phyloP scores from a whole-genome alignment of 2,888 invertebrate species.

The Hylaea fasciaria region DNA sequence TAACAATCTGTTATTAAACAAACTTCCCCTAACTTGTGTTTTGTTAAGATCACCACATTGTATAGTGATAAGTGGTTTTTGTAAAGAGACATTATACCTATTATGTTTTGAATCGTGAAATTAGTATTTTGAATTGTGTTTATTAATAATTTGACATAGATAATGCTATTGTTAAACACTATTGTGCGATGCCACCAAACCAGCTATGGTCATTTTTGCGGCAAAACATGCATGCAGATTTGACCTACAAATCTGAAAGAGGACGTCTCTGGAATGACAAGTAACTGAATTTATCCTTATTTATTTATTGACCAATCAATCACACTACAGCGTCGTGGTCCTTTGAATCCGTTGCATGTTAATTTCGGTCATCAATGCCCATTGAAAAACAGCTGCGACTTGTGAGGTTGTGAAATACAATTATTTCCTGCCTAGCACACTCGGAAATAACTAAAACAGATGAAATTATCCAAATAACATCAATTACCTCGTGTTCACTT shows the following conservation, averaged over 20 bases:
- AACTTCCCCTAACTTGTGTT: background rate
- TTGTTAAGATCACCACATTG: background rate
- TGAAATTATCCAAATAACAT: constrained; percentile 64
- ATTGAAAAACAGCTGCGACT: constrained; percentile 7
- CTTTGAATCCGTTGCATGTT: constrained; percentile 32
- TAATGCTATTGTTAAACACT: constrained; percentile 32
- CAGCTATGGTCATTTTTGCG: constrained; percentile 55
- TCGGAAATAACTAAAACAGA: constrained; percentile 38
- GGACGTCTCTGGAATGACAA: constrained; percentile 67
- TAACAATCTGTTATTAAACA: no score
- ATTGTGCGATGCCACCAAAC: constrained; percentile 61
- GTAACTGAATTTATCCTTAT: constrained; percentile 58
- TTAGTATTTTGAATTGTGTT: constrained; percentile 1
- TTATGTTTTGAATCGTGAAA: background rate
- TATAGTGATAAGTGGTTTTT: constrained; percentile 1
- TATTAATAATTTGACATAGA: constrained; percentile 6
- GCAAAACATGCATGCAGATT: constrained; percentile 68
- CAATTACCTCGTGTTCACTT: constrained; percentile 73
- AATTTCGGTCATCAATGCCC: constrained; percentile 22
- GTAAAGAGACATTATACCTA: background rate
- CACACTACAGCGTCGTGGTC: constrained; percentile 24
- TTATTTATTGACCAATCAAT: constrained; percentile 38
- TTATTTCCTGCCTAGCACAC: constrained; percentile 14
- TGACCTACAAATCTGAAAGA: constrained; percentile 66
- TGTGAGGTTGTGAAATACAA: constrained; percentile 13